These are phyloP conservation scores for Oryzias javanicus DNA, from an alignment of 2,113 vertebrate species.

Conservation along the genomic window DNA sequence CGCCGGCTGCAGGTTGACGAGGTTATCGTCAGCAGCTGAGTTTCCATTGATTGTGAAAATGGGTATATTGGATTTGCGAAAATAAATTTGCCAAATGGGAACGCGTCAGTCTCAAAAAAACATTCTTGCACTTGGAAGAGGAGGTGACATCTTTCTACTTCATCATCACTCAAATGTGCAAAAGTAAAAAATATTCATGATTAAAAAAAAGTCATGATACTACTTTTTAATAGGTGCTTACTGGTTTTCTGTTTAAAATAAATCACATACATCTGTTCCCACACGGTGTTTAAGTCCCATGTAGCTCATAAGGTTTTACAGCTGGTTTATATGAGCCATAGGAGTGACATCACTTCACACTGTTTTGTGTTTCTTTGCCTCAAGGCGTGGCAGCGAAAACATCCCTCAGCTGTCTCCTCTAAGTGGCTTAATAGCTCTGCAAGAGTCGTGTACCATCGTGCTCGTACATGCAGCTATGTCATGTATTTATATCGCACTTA, in stretches of 20 bases:
- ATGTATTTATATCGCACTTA: background rate
- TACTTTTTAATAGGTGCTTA: too few relatives aligned
- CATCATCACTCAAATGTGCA: constrained; percentile 1
- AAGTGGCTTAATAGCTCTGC: constrained; percentile 11
- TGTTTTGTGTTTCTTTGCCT: constrained; percentile 51
- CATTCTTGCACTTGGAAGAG: too few relatives aligned
- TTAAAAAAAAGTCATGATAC: too few relatives aligned
- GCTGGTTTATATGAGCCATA: constrained; percentile 69
- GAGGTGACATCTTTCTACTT: background rate
- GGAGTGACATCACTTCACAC: constrained; percentile 69
- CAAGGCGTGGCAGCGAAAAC: constrained; percentile 57
- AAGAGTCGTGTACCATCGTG: constrained; percentile 7
- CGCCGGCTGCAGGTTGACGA: too few relatives aligned
- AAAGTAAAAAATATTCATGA: too few relatives aligned
- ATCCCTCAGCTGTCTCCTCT: constrained; percentile 54
- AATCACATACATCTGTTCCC: constrained; percentile 16
- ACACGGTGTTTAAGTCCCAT: constrained; percentile 33
- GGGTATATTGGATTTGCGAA: too few relatives aligned
- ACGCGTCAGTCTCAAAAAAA: too few relatives aligned
- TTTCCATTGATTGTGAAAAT: too few relatives aligned
- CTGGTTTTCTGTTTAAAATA: background rate
- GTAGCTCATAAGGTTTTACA: constrained; percentile 56
- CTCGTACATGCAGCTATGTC: background rate
- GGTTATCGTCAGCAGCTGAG: too few relatives aligned
- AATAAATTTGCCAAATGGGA: too few relatives aligned